Percentiles rank a stretch among this genome's conserved stretches.
phyloP scores from a whole-genome alignment of 2,888 invertebrate species.

The Himalopsyche tibetana region DNA sequence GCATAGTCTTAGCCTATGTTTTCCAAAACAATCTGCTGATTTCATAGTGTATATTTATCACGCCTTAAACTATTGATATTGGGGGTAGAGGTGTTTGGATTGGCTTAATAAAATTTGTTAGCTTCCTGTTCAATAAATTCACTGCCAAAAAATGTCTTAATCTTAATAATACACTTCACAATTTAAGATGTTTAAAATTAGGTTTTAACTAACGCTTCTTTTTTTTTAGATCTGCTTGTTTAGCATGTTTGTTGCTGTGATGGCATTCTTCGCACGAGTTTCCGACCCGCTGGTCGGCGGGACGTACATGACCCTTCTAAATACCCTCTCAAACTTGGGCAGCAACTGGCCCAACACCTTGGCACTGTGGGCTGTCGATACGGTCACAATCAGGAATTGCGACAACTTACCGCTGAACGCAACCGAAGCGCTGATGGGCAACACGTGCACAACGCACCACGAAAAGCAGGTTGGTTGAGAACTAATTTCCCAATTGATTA shows the following conservation, averaged over 20 bases:
- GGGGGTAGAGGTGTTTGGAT: too few relatives aligned
- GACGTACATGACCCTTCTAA: slow-evolving; percentile 99
- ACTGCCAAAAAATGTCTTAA: too few relatives aligned
- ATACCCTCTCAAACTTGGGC: slow-evolving; percentile 97
- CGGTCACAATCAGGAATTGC: slow-evolving; percentile 89
- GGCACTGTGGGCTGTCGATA: slow-evolving; percentile 93
- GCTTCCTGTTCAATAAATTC: too few relatives aligned
- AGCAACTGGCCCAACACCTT: slow-evolving; percentile 97
- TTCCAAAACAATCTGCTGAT: too few relatives aligned
- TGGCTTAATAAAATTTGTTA: too few relatives aligned
- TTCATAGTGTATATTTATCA: too few relatives aligned
- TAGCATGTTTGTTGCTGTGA: slow-evolving; percentile 97
- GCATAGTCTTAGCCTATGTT: too few relatives aligned
- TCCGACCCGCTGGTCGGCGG: slow-evolving; percentile 98
- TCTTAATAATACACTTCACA: too few relatives aligned
- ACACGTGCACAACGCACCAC: slow-evolving; percentile 79
- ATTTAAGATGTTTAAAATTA: too few relatives aligned
- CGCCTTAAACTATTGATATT: too few relatives aligned
- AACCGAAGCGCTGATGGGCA: slow-evolving; percentile 73
- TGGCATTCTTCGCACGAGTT: slow-evolving; percentile 98
- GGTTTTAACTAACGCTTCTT: too few relatives aligned
- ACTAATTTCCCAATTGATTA: too few relatives aligned
- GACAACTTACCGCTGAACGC: slow-evolving; percentile 68
- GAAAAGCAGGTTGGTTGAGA: slow-evolving; percentile 80
- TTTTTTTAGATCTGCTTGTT: slow-evolving; percentile 88